Base-by-base conservation (phyloP, 2,797 vertebrate species). In the Eurystomus glaucurus region DNA sequence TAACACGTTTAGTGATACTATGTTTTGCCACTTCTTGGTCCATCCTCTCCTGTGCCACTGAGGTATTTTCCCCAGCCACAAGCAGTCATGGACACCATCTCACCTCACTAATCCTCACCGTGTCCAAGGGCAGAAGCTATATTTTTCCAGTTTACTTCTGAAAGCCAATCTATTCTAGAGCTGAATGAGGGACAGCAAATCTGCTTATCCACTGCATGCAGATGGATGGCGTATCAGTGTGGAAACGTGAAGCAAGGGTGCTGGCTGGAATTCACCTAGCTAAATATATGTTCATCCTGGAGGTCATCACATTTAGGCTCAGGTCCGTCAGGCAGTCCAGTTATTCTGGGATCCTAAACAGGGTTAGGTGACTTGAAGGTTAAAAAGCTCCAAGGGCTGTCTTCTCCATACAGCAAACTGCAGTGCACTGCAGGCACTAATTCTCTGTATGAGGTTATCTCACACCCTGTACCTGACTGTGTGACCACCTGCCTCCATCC, bases 401-500 rank as follows among this genome's bases (percentile, higher is more conserved):
- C 23, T 90, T 28, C 14, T 71, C 52, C 31, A 4, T 9, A 13
- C 11, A 50, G 46, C 14, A 61, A 41, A 41, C 12, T 2, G 1
- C 41, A n/a, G 22, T 10, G 28, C 35, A 5, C 45, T 31, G 37
- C 31, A 28, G 54, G 41, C 4, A 1, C 3, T 4, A 9, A 21
- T 17, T 70, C 43, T 46, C n/a, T 17, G 2, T 4, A 6, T 3
- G 43, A 28, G 10, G 26, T 41, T 66, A 4, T 13, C 21, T 62
- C 39, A 50, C 28, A 52, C 51, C 17, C 31, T 25, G 3, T 22
- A 6, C 15, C 4, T 22, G 25, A 7, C 25, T 19, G 0, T 6
- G 25, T n/a, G 64, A 61, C 35, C 16, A 10, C 26, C 62, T 11
- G 10, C 54, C 33, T 74, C 60, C 33, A 28, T 26, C 33, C 65